These are phyloP conservation scores for Labrus mixtus DNA, from an alignment of 2,113 vertebrate species.

Conservation along the genomic window DNA sequence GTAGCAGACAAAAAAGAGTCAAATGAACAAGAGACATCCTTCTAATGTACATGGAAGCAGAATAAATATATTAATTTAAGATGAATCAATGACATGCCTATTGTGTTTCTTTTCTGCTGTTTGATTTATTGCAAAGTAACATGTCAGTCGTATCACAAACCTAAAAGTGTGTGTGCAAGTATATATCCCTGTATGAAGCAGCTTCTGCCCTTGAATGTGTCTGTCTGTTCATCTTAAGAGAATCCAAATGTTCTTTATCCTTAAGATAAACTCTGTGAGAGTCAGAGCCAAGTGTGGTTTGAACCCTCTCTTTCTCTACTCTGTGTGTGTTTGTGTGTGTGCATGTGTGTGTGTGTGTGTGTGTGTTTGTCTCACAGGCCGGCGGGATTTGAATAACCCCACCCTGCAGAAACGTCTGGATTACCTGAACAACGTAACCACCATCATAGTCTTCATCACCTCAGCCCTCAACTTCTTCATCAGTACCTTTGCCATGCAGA, in stretches of 20 bases:
- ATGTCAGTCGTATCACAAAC: neutral
- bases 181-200: neutral
- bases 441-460: slow-evolving; percentile 74
- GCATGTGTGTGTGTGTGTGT: slow-evolving; percentile 22
- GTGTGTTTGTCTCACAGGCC: slow-evolving; percentile 60
- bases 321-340: neutral
- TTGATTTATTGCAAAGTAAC: neutral
- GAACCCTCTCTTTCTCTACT: slow-evolving; percentile 19
- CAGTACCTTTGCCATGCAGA: slow-evolving; percentile 79
- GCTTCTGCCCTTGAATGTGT: neutral
- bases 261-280: neutral
- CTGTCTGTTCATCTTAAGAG: neutral
- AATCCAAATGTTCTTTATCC: neutral
- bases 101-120: slow-evolving; percentile 29
- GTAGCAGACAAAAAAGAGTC: neutral
- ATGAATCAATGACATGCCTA: neutral
- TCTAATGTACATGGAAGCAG: slow-evolving; percentile 25
- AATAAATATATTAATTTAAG: slow-evolving; percentile 62
- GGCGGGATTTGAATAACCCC: slow-evolving; percentile 74
- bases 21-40: neutral
- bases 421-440: slow-evolving; percentile 77
- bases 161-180: neutral
- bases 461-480: slow-evolving; percentile 76
- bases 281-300: slow-evolving; percentile 14
- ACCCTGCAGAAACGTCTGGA: slow-evolving; percentile 76